A percentile compares a stretch with the other conserved stretches of the same genome.
Evolutionary conservation across 2,888 invertebrate genomes (phyloP).

Genomic region (Adelognathus sp.): DNA sequence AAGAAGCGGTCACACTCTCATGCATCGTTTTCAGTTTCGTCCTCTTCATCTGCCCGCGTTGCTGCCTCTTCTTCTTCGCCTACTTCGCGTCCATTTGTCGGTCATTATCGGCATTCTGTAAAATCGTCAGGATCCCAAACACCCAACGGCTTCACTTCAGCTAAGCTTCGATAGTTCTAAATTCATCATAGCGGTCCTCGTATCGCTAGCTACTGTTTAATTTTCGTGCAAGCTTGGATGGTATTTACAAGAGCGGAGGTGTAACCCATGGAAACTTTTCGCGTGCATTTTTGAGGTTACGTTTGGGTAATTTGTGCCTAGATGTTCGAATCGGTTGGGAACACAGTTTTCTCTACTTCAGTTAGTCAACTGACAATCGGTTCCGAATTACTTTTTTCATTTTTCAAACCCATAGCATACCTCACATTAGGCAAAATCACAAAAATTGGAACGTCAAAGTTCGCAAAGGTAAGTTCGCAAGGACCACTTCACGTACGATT

Average conservation of each 20-base stretch:
- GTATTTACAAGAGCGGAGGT: conserved; percentile 43
- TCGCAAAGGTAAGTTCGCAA: no score
- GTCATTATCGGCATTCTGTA: conserved; percentile 55
- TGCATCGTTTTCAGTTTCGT: conserved; percentile 26
- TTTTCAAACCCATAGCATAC: no score
- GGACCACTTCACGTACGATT: no score
- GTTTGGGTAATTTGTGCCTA: not conserved
- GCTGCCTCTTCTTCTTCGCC: conserved; percentile 11
- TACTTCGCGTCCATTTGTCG: conserved; percentile 27
- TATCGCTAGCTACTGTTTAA: not conserved
- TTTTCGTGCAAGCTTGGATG: not conserved
- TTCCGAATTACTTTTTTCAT: no score
- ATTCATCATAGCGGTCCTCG: not conserved
- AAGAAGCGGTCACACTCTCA: conserved; percentile 21
- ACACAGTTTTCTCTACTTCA: not conserved
- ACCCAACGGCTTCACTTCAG: conserved; percentile 15
- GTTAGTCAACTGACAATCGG: no score
- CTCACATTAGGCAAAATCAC: no score
- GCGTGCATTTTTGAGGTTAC: not conserved
- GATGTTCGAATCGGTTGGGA: not conserved
- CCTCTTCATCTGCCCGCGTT: conserved; percentile 4
- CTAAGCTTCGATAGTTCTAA: not conserved
- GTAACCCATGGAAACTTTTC: conserved; percentile 15
- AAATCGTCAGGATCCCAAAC: conserved; percentile 38
- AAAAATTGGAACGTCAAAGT: no score